phyloP scores from a whole-genome alignment of 2,888 invertebrate species.

The Aleiodes testaceus region DNA sequence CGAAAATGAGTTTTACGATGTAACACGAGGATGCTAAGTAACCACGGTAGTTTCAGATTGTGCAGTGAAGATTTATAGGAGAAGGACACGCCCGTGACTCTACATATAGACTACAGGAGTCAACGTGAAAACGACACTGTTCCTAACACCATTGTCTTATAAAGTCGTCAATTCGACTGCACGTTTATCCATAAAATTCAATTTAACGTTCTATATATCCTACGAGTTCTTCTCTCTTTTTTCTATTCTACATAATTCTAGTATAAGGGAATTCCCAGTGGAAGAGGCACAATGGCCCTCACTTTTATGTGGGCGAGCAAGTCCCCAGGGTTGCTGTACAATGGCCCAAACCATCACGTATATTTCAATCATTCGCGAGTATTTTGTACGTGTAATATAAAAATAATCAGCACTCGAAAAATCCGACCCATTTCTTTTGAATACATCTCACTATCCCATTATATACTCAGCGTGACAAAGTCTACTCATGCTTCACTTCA shows the following conservation, averaged over 20 bases:
- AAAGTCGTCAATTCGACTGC: background rate
- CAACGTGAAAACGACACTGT: no score
- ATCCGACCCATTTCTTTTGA: constrained; percentile 3
- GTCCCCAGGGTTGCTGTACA: background rate
- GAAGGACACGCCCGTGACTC: constrained; percentile 21
- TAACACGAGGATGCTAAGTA: constrained; percentile 14
- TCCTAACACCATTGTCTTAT: background rate
- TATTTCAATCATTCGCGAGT: background rate
- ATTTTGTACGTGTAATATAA: background rate
- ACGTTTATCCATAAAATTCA: constrained; percentile 21
- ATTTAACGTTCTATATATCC: constrained; percentile 5
- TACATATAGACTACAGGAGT: background rate
- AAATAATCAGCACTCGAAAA: constrained; percentile 13
- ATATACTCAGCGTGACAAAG: constrained; percentile 10
- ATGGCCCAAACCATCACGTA: background rate
- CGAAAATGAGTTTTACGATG: constrained; percentile 33
- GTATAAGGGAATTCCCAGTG: no score
- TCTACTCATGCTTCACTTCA: background rate
- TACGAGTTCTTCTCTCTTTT: background rate
- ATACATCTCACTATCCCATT: constrained; percentile 1
- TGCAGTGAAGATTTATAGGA: constrained; percentile 33
- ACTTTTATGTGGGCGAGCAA: background rate
- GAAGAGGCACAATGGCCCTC: background rate
- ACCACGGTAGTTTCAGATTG: background rate
- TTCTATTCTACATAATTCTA: background rate